Evolutionary conservation across 1,140 invertebrate species (phyloP).

Genomic region (Eufriesea mexicana): DNA sequence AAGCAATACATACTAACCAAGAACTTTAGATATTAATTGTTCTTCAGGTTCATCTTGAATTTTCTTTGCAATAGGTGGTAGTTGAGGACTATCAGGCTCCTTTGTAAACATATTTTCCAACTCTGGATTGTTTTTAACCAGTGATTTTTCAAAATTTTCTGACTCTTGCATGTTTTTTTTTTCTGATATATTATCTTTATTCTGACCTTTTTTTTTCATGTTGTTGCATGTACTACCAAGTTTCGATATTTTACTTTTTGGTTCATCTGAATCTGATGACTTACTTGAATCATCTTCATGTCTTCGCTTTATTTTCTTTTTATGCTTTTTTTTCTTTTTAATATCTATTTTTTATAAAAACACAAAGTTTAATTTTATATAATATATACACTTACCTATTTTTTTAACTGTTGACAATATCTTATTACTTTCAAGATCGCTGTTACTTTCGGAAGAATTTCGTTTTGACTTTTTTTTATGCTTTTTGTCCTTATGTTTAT

Average conservation of each 20-base stretch:
- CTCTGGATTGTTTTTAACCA: slow-evolving; percentile 54
- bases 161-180: not conserved
- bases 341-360: slow-evolving; percentile 60
- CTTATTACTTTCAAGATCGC: slow-evolving; percentile 75
- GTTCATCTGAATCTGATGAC: slow-evolving; percentile 75
- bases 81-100: slow-evolving; percentile 60
- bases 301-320: slow-evolving; percentile 83
- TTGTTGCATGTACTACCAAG: not conserved
- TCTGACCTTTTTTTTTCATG: slow-evolving; percentile 61
- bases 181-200: slow-evolving; percentile 47
- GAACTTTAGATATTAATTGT: slow-evolving; percentile 77
- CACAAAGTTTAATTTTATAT: slow-evolving; percentile 19
- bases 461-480: slow-evolving; percentile 82
- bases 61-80: slow-evolving; percentile 73
- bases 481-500: slow-evolving; percentile 83
- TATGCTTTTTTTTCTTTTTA: slow-evolving; percentile 84
- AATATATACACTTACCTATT: not conserved
- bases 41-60: slow-evolving; percentile 73
- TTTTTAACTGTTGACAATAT: slow-evolving; percentile 13
- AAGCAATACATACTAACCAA: slow-evolving; percentile 74
- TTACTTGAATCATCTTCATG: slow-evolving; percentile 78
- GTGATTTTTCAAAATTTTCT: slow-evolving; percentile 47
- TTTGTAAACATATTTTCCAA: slow-evolving; percentile 22
- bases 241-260: slow-evolving; percentile 56
- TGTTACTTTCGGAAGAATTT: slow-evolving; percentile 81